Evolutionary conservation across 2,797 vertebrate genomes (phyloP), one percentile per base, ranked within the genome.

Genomic region (Centroberyx gerrardi): DNA sequence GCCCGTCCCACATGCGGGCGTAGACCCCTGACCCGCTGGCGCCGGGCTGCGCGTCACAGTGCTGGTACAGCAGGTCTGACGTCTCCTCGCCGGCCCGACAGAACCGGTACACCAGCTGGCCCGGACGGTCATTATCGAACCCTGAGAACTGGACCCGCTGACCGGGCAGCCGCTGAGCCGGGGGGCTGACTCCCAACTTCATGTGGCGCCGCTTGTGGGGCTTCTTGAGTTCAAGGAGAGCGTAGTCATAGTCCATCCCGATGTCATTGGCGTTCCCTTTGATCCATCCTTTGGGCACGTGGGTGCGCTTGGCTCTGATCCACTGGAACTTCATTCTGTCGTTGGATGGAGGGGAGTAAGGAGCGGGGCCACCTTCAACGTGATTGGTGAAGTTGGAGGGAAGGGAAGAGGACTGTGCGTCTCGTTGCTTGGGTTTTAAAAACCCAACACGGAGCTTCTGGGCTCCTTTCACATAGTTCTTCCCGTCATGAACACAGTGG

Each of bases 221-320:
- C 49, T 99, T 99, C 92, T 99, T 99, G 49, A 99, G 96, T 84
- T 99, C 98, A 60, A 99, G 91, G 49, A 99, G 91, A 13, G 98
- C 97, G 2, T 99, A 99, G 92, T 99, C 98, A 15, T 99, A 99
- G 95, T 99, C 98, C 98, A 99, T 99, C 69, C 98, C 98, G 0
- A 98, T 97, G 81, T 99, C 98, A 1, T 98, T 99, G 80, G 97
- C 97, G 0, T 96, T 97, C 53, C 97, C 97, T 93, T 98, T 98
- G 86, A 99, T 97, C 98, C 98, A 99, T 17, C 98, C 98, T 89
- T 99, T 99, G 68, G 98, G 98, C 28, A 99, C 97, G 0, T 99
- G 97, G 0, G 98, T 99, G 77, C 98, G 96, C 87, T 96, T 98
- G 86, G 97, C 98, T 31, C 98, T 90, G 88, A 99, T 99, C 98